Conservation (phyloP, 1,140 invertebrate genomes). For the Cardiocondyla obscurior region DNA sequence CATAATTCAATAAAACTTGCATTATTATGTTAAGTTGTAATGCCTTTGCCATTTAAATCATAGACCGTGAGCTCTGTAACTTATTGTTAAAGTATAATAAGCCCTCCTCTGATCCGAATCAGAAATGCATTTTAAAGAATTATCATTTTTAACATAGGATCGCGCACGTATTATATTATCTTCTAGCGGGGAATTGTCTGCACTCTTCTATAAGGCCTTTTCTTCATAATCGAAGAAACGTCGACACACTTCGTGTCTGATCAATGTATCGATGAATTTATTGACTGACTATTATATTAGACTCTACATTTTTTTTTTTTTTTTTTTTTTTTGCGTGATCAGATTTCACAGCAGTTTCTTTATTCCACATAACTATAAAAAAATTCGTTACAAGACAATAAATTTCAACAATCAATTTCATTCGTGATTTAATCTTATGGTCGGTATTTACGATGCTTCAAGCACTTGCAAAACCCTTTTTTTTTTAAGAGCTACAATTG, state of each 20-base stretch:
- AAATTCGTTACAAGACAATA: neutral
- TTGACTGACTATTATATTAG: conserved; percentile 77
- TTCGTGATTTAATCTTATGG: neutral
- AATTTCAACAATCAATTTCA: conserved; percentile 9
- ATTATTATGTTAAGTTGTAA: neutral
- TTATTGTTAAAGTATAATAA: neutral
- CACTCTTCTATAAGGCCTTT: conserved; percentile 47
- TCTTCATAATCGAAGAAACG: conserved; percentile 35
- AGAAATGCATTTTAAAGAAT: conserved; percentile 45
- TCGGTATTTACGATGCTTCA: conserved; percentile 2
- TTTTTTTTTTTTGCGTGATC: conserved; percentile 22
- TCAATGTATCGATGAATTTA: conserved; percentile 42
- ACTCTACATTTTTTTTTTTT: conserved; percentile 76
- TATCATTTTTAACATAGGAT: conserved; percentile 35
- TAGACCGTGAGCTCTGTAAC: neutral
- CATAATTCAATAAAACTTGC: neutral
- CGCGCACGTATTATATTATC: conserved; percentile 7
- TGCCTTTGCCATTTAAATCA: neutral
- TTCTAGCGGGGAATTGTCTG: conserved; percentile 39
- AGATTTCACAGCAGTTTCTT: conserved; percentile 25
- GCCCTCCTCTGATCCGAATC: conserved; percentile 54
- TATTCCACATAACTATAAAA: conserved; percentile 66
- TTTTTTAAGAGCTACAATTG: neutral
- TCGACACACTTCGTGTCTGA: conserved; percentile 21
- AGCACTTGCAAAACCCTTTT: conserved; percentile 21